Percentiles rank a stretch among this genome's conserved stretches.
These are phyloP conservation scores for Engraulis encrasicolus DNA, from an alignment of 2,113 vertebrate genomes.

Conservation along the genomic window DNA sequence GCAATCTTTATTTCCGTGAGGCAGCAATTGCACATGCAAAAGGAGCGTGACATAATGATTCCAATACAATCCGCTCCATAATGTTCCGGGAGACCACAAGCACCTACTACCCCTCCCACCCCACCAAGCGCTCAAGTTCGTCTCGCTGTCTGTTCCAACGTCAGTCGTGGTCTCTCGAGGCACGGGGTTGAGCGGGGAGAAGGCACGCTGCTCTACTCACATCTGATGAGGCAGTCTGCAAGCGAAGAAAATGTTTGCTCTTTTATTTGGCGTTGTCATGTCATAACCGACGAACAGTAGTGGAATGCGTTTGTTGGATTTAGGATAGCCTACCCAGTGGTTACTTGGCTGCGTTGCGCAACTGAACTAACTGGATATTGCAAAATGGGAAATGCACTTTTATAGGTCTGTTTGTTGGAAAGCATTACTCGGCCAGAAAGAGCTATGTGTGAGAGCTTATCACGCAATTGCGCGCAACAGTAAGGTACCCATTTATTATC, in stretches of 20 bases:
- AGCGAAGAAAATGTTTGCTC: background rate
- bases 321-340: too few relatives aligned
- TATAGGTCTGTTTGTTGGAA: background rate
- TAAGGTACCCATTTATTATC: too few relatives aligned
- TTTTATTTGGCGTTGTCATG: background rate
- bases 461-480: conserved; percentile 65
- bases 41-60: background rate
- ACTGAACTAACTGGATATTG: background rate
- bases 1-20: too few relatives aligned
- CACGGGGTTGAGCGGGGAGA: conserved; percentile 27
- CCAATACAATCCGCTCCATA: conserved; percentile 11
- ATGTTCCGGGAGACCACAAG: conserved; percentile 7
- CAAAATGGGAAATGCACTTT: background rate
- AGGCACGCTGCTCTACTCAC: background rate
- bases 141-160: conserved; percentile 39
- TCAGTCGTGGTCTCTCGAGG: conserved; percentile 39
- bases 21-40: conserved; percentile 12
- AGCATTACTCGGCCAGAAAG: background rate
- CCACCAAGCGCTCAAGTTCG: conserved; percentile 30
- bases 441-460: conserved; percentile 61
- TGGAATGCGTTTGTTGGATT: background rate
- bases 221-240: background rate
- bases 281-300: too few relatives aligned
- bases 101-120: conserved; percentile 27
- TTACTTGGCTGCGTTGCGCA: background rate